These are phyloP conservation scores for Cebidichthys violaceus DNA, from an alignment of 2,113 vertebrate genomes.

Conservation along the genomic window DNA sequence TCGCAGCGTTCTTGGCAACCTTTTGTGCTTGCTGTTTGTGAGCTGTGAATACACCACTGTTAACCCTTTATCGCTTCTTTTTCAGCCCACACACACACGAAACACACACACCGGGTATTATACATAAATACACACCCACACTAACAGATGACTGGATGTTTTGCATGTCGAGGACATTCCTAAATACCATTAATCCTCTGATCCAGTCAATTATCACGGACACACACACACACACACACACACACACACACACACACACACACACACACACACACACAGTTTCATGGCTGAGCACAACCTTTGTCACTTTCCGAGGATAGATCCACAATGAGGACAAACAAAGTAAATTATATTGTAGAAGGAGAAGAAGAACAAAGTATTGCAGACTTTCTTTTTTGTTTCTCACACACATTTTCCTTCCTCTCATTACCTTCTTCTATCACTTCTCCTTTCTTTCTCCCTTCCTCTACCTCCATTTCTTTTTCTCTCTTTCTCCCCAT, in stretches of 20 bases:
- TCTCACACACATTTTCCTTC: background rate
- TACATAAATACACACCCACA: conserved; percentile 14
- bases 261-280: background rate
- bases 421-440: background rate
- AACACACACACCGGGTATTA: background rate
- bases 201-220: conserved; percentile 46
- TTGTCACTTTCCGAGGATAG: conserved; percentile 13
- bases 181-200: conserved; percentile 57
- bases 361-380: background rate
- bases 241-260: background rate
- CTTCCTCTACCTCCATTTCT: background rate
- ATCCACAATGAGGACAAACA: conserved; percentile 21
- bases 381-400: background rate
- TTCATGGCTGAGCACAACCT: conserved; percentile 2
- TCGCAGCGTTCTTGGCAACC: background rate
- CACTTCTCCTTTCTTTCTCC: background rate
- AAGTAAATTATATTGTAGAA: background rate
- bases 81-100: background rate
- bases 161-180: conserved; percentile 56
- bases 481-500: conserved; percentile 9
- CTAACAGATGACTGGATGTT: conserved; percentile 41
- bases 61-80: conserved; percentile 30
- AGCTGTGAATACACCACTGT: conserved; percentile 21
- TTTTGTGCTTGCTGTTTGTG: conserved; percentile 21
- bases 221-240: background rate